Evolutionary conservation across 2,113 vertebrate species (phyloP).

Genomic region (Nipponia nippon): DNA sequence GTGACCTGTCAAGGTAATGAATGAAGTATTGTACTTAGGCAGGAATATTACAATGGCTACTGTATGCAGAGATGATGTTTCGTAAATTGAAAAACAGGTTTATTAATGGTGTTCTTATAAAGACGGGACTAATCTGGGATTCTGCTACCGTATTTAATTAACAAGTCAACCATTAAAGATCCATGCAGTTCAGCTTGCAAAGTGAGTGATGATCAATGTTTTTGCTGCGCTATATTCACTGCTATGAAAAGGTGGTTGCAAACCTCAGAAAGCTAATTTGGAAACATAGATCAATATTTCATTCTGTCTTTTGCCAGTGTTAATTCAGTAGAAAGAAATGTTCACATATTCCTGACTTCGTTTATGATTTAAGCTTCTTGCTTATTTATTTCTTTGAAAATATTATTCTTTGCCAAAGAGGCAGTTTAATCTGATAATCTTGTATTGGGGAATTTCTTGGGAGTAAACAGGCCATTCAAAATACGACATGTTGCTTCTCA

Average conservation of each 20-base stretch:
- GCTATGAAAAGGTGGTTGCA: constrained; percentile 29
- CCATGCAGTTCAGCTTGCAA: constrained; percentile 10
- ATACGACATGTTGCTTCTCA: background rate
- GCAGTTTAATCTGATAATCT: background rate
- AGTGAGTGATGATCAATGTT: constrained; percentile 51
- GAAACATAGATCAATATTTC: constrained; percentile 54
- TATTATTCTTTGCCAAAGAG: background rate
- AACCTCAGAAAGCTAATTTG: constrained; percentile 30
- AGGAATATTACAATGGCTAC: background rate
- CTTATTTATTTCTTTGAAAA: background rate
- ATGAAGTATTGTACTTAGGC: constrained; percentile 17
- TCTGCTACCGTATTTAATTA: constrained; percentile 64
- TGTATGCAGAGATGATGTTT: constrained; percentile 22
- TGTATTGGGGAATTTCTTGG: background rate
- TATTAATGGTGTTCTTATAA: constrained; percentile 45
- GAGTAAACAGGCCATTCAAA: background rate
- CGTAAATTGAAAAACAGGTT: constrained; percentile 56
- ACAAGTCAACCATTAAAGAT: constrained; percentile 47
- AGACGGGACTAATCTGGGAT: constrained; percentile 54
- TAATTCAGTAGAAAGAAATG: background rate
- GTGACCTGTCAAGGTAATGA: background rate
- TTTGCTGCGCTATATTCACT: background rate
- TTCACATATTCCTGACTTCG: background rate
- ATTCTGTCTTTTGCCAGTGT: constrained; percentile 1
- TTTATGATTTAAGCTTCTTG: background rate